Evolutionary conservation across 2,113 vertebrate genomes (phyloP).

Genomic region (Melierax canorus): DNA sequence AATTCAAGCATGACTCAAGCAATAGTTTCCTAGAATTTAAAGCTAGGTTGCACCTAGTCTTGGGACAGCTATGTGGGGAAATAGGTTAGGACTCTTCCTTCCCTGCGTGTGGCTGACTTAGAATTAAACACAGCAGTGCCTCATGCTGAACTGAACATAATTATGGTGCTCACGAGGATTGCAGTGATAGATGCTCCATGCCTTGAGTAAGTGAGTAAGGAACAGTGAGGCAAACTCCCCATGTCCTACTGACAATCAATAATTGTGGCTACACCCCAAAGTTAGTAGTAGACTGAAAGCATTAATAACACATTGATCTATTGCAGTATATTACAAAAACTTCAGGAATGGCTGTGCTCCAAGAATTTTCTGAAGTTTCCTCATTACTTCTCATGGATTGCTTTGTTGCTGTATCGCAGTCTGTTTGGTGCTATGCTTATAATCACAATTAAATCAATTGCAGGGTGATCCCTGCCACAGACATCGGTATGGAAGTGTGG

Average conservation of each 20-base stretch:
- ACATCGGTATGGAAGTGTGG: rapidly evolving
- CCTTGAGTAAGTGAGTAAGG: not conserved
- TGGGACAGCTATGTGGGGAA: not conserved
- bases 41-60: not conserved
- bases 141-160: not conserved
- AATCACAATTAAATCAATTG: not conserved
- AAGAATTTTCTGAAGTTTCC: not conserved
- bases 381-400: not conserved
- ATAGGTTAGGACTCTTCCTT: not conserved
- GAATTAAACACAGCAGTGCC: not conserved
- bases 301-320: not conserved
- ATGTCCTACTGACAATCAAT: not conserved
- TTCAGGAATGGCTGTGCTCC: not conserved
- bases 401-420: not conserved
- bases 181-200: not conserved
- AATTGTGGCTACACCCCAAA: not conserved
- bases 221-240: not conserved
- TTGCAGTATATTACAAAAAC: not conserved
- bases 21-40: not conserved
- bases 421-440: not conserved
- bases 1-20: not conserved
- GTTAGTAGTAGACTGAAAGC: not conserved
- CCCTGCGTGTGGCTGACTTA: not conserved
- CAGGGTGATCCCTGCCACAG: not conserved
- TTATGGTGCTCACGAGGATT: rapidly evolving